Conservation (phyloP, 2,113 vertebrate genomes). For the Corythaixoides concolor region DNA sequence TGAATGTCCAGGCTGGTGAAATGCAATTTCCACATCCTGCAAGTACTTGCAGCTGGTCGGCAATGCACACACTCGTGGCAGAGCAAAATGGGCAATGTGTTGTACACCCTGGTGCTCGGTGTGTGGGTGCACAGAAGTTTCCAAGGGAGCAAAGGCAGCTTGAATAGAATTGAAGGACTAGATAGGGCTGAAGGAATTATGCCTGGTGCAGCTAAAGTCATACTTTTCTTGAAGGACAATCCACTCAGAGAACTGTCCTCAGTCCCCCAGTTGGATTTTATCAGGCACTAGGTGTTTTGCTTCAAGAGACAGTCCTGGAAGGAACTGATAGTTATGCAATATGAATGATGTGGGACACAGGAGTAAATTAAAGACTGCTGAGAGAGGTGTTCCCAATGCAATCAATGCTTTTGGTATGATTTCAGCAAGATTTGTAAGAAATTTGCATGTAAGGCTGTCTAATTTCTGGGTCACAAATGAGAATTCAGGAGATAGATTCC, state of each 20-base stretch:
- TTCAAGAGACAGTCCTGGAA: not conserved
- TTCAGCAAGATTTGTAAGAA: not conserved
- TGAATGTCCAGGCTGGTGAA: not conserved
- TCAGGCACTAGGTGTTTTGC: not conserved
- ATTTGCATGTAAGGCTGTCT: not conserved
- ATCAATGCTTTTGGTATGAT: not conserved
- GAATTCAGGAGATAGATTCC: not conserved
- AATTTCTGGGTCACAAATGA: not conserved
- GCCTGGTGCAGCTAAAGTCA: not conserved
- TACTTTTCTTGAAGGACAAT: not conserved
- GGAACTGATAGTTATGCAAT: accelerated
- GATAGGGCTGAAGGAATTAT: not conserved
- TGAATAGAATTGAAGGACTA: not conserved
- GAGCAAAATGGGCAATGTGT: not conserved
- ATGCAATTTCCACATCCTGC: not conserved
- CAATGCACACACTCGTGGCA: too few relatives aligned
- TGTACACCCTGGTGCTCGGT: not conserved
- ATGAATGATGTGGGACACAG: not conserved
- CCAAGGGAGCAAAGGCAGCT: not conserved
- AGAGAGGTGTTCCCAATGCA: not conserved
- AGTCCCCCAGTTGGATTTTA: not conserved
- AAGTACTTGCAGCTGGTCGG: not conserved
- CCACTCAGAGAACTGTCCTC: not conserved
- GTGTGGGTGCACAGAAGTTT: not conserved
- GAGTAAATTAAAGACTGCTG: not conserved